Conservation (phyloP, 2,888 invertebrate genomes). For the Epinotia brunnichana region DNA sequence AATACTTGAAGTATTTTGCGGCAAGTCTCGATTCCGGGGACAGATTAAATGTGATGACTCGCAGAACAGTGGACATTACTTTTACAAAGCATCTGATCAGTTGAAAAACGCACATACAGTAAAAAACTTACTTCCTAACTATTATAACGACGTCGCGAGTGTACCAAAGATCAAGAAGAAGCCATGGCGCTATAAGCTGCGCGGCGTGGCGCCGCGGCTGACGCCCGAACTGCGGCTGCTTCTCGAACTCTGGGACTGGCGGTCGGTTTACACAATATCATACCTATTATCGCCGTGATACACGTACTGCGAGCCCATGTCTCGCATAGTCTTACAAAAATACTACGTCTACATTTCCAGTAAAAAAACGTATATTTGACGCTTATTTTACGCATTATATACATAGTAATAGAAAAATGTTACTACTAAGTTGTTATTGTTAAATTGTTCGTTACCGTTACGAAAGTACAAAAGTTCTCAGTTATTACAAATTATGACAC, state of each 20-base stretch:
- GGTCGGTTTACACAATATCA: slow-evolving; percentile 67
- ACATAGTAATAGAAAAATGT: slow-evolving; percentile 77
- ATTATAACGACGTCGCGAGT: slow-evolving; percentile 62
- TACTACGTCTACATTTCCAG: slow-evolving; percentile 79
- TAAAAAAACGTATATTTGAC: slow-evolving; percentile 79
- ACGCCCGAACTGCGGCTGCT: slow-evolving; percentile 56
- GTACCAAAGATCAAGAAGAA: slow-evolving; percentile 63
- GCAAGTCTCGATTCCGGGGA: slow-evolving; percentile 24
- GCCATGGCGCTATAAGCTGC: slow-evolving; percentile 53
- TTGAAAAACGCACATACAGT: slow-evolving; percentile 70
- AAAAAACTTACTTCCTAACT: slow-evolving; percentile 69
- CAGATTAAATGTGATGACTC: slow-evolving; percentile 46
- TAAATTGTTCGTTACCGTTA: slow-evolving; percentile 77
- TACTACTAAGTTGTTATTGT: slow-evolving; percentile 79
- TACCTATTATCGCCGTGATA: slow-evolving; percentile 83
- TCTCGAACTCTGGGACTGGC: slow-evolving; percentile 63
- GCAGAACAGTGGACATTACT: slow-evolving; percentile 52
- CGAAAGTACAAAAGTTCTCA: slow-evolving; percentile 80
- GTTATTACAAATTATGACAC: slow-evolving; percentile 81
- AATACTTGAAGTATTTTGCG: slow-evolving; percentile 38
- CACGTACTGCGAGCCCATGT: slow-evolving; percentile 71
- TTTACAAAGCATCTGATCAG: slow-evolving; percentile 71
- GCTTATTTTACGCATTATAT: slow-evolving; percentile 73
- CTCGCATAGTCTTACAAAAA: slow-evolving; percentile 78
- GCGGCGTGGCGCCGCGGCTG: slow-evolving; percentile 37